Conservation (phyloP, 2,888 invertebrate genomes). For the Drosophila fungiperda region DNA sequence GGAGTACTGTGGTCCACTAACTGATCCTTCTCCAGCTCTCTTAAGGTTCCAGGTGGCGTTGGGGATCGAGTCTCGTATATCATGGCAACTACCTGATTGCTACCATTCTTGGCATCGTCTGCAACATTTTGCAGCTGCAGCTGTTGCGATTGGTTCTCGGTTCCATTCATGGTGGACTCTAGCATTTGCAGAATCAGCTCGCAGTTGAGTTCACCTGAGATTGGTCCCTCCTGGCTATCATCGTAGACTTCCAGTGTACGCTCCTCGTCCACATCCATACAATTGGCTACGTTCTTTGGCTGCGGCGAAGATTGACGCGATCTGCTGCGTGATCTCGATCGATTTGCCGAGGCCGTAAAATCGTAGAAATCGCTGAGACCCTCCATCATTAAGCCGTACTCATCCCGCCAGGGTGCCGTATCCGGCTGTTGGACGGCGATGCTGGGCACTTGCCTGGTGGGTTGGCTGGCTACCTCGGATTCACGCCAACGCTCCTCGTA, state of each 20-base stretch:
- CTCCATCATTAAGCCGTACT: conserved; percentile 79
- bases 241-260: conserved; percentile 72
- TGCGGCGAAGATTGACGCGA: conserved; percentile 77
- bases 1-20: conserved; percentile 45
- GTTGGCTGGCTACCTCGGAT: conserved; percentile 33
- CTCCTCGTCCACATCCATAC: conserved; percentile 51
- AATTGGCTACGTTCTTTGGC: conserved; percentile 76
- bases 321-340: conserved; percentile 78
- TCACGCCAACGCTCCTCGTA: conserved; percentile 80
- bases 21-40: conserved; percentile 34
- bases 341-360: conserved; percentile 83
- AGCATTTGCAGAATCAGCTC: conserved; percentile 70
- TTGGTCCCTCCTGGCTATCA: conserved; percentile 56
- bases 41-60: conserved; percentile 40
- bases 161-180: conserved; percentile 45
- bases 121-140: conserved; percentile 66
- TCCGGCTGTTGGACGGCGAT: conserved; percentile 73
- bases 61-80: conserved; percentile 56
- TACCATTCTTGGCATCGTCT: conserved; percentile 57
- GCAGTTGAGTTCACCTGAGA: conserved; percentile 57
- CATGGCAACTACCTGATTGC: conserved; percentile 46
- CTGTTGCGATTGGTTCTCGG: conserved; percentile 14
- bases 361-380: conserved; percentile 84
- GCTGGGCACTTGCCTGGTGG: conserved; percentile 27
- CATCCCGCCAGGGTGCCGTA: conserved; percentile 81